These are phyloP conservation scores for Steinernema scapterisci DNA, from an alignment of 2,888 invertebrate genomes.

Conservation along the genomic window DNA sequence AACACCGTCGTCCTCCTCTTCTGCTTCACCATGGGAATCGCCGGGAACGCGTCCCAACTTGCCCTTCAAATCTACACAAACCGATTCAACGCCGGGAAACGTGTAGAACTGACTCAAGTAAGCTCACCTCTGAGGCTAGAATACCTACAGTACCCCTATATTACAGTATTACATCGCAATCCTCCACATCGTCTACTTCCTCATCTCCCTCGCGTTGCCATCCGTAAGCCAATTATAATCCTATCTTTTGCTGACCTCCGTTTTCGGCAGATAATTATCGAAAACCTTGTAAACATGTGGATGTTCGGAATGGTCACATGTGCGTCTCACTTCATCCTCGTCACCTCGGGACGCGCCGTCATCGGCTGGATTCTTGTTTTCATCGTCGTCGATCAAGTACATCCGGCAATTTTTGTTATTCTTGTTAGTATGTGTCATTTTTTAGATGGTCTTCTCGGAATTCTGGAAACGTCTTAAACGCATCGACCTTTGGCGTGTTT, in stretches of 20 bases:
- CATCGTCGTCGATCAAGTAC: slow-evolving; percentile 38
- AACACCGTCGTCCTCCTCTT: slow-evolving; percentile 35
- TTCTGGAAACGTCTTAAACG: slow-evolving; percentile 12
- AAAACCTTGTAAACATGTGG: slow-evolving; percentile 47
- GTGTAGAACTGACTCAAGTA: slow-evolving; percentile 2
- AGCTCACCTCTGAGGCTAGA: neutral
- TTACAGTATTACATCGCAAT: slow-evolving; percentile 39
- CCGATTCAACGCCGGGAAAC: neutral
- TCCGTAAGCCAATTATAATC: slow-evolving; percentile 28
- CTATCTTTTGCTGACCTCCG: neutral
- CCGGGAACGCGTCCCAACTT: slow-evolving; percentile 39
- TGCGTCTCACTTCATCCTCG: slow-evolving; percentile 37
- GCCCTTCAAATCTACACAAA: slow-evolving; percentile 38
- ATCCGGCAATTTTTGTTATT: neutral
- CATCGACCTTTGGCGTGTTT: slow-evolving; percentile 1
- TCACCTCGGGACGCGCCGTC: slow-evolving; percentile 36
- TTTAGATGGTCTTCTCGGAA: slow-evolving; percentile 14
- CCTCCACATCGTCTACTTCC: slow-evolving; percentile 39
- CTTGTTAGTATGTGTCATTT: neutral
- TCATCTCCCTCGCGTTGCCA: slow-evolving; percentile 38
- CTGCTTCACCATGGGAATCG: slow-evolving; percentile 36
- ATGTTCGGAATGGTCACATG: slow-evolving; percentile 47
- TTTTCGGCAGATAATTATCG: slow-evolving; percentile 40
- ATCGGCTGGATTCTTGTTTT: slow-evolving; percentile 39
- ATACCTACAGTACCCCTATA: neutral